phyloP scores from a whole-genome alignment of 1,140 invertebrate species.

The Ips typographus region DNA sequence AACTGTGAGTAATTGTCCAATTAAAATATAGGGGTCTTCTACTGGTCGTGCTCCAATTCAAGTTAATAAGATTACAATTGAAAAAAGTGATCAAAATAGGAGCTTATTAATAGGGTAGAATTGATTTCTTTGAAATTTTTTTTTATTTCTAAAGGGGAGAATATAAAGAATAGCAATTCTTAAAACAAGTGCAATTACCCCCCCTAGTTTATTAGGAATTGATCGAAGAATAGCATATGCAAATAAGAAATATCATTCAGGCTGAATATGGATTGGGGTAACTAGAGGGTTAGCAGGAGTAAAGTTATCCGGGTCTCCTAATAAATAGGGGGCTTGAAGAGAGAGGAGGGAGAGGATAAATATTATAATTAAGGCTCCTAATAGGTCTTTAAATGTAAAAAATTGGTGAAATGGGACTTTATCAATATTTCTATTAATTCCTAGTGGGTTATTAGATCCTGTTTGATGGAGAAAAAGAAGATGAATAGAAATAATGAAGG shows the following conservation, averaged over 20 bases:
- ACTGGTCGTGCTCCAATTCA: constrained; percentile 66
- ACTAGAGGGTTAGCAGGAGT: constrained; percentile 67
- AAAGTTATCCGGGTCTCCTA: constrained; percentile 71
- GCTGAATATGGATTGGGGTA: constrained; percentile 71
- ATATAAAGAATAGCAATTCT: constrained; percentile 63
- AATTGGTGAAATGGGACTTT: constrained; percentile 65
- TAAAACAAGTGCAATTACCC: constrained; percentile 61
- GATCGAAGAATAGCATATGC: constrained; percentile 73
- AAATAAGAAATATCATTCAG: constrained; percentile 77
- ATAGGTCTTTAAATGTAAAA: constrained; percentile 61
- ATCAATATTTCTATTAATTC: constrained; percentile 60
- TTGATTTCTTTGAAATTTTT: constrained; percentile 56
- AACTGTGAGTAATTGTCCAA: constrained; percentile 61
- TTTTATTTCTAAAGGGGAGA: constrained; percentile 57
- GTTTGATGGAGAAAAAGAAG: constrained; percentile 63
- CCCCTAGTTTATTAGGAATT: constrained; percentile 74
- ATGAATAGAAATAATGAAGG: constrained; percentile 66
- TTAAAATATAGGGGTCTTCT: constrained; percentile 62
- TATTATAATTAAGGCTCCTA: constrained; percentile 59
- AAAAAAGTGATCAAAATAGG: constrained; percentile 60
- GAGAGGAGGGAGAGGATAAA: constrained; percentile 40
- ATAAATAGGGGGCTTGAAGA: constrained; percentile 55
- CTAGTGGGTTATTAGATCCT: constrained; percentile 55
- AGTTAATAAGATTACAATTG: constrained; percentile 61
- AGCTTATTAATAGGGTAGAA: constrained; percentile 62